Base-by-base conservation (phyloP, 1,140 invertebrate genomes). In the Mylabris phalerata region DNA sequence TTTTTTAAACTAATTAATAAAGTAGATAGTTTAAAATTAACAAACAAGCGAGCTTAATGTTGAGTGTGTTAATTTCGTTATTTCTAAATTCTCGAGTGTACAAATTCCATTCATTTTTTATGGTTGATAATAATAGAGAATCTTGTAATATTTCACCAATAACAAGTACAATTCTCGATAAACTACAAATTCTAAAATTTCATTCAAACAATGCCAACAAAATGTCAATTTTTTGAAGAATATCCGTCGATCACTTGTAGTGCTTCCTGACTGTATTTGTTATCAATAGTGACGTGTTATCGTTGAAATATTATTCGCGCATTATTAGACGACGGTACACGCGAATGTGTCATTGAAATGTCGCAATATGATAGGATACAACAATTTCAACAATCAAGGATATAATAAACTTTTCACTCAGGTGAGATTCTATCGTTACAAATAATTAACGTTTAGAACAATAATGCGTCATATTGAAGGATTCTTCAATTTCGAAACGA, bases 331-430 rank as follows among this genome's bases (percentile, higher is more conserved):
- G 19, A 19, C 48, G 54, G 45, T 48, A 46, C 45, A 48, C 47
- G 41, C 54, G 45, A 45, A 56, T 52, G 26, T 51, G 49, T 52
- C 44, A 50, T 61, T 57, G 66, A 69, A 55, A 73, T 72, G 71
- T 70, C 69, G 66, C 69, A 74, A 69, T 65, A 84, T 84, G 82
- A 88, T 89, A 78, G 87, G 87, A 72, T 90, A 90, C 80, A 86
- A 84, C 75, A 81, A 79, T 73, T 88, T 86, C 75, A 82, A 84
- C 73, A 85, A 84, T 78, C 82, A 86, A 70, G 89, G 88, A 78
- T 91, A 91, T 81, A 91, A 91, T 79, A 92, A 91, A 80, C 82
- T 91, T 70, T 91, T 91, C 74, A 90, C 89, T 62, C 89, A 92
- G 89, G 89, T 91, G 77, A 74, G 73, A 2, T n/a, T 7, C 9